These are phyloP conservation scores for Sporophila hypoxantha DNA, from an alignment of 2,113 vertebrate species.

Conservation along the genomic window DNA sequence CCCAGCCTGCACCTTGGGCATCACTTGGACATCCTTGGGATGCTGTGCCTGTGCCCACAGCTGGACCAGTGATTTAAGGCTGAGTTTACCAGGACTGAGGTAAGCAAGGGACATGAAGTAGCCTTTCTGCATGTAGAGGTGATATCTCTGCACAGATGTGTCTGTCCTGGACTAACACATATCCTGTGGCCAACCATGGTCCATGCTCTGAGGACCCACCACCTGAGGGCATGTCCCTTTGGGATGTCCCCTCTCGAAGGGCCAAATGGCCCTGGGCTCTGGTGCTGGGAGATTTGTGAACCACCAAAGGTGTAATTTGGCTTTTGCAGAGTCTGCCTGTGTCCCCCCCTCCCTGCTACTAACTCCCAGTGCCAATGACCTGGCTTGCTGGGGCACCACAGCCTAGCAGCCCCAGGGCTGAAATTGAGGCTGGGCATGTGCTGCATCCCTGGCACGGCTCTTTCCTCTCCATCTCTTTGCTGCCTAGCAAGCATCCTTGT, in stretches of 20 bases:
- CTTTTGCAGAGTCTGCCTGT: not conserved
- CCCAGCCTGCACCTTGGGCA: not conserved
- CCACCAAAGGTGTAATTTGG: not conserved
- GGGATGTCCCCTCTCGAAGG: not conserved
- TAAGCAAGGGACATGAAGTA: not conserved
- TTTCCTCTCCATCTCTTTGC: not conserved
- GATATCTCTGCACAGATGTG: not conserved
- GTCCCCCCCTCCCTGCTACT: not conserved
- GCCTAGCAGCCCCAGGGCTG: not conserved
- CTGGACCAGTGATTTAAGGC: not conserved
- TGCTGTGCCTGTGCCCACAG: not conserved
- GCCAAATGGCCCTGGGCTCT: not conserved
- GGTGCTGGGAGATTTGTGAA: not conserved
- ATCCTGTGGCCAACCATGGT: not conserved
- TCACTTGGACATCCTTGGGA: not conserved
- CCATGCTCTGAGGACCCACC: not conserved
- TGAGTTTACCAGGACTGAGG: not conserved
- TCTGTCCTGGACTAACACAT: not conserved
- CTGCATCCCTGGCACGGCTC: not conserved
- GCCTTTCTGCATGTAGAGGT: not conserved
- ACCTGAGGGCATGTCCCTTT: accelerated
- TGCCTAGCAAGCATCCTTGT: constrained; percentile 32
- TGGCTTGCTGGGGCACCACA: not conserved
- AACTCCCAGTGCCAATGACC: not conserved
- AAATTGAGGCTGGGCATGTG: not conserved